Evolutionary conservation across 2,797 vertebrate genomes (phyloP).

Genomic region (Pipistrellus nathusii): DNA sequence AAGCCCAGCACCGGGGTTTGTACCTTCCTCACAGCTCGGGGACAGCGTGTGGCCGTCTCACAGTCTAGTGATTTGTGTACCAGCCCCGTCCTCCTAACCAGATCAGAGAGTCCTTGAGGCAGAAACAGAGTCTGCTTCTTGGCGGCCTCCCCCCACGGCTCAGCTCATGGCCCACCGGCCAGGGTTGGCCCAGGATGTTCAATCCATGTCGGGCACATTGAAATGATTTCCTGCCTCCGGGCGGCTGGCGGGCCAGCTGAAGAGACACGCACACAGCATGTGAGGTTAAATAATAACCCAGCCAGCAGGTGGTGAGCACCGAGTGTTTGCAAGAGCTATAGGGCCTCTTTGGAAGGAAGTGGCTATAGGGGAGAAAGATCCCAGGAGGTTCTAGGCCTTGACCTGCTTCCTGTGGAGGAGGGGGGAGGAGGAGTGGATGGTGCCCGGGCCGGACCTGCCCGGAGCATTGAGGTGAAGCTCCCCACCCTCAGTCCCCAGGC

Average conservation of each 20-base stretch:
- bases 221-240: constrained; percentile 61
- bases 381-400: constrained; percentile 20
- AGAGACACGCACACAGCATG: constrained; percentile 36
- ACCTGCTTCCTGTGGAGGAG: neutral
- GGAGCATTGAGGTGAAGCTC: constrained; percentile 30
- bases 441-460: constrained; percentile 43
- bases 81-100: constrained; percentile 71
- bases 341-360: neutral
- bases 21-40: constrained; percentile 14
- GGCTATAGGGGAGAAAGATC: neutral
- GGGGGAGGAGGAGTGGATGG: neutral
- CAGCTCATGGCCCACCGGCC: constrained; percentile 35
- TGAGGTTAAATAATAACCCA: constrained; percentile 72
- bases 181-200: constrained; percentile 5
- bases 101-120: constrained; percentile 75
- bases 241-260: neutral
- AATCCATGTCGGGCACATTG: constrained; percentile 61
- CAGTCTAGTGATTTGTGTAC: constrained; percentile 57
- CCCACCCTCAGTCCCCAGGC: constrained; percentile 65
- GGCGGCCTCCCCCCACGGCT: neutral
- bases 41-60: constrained; percentile 32
- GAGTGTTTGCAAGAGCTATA: neutral
- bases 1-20: neutral
- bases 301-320: constrained; percentile 69
- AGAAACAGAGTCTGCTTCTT: constrained; percentile 59